Evolutionary conservation across 1,140 invertebrate species (phyloP), one percentile per base, ranked within the genome.

Genomic region (Andrena cerasifolii): DNA sequence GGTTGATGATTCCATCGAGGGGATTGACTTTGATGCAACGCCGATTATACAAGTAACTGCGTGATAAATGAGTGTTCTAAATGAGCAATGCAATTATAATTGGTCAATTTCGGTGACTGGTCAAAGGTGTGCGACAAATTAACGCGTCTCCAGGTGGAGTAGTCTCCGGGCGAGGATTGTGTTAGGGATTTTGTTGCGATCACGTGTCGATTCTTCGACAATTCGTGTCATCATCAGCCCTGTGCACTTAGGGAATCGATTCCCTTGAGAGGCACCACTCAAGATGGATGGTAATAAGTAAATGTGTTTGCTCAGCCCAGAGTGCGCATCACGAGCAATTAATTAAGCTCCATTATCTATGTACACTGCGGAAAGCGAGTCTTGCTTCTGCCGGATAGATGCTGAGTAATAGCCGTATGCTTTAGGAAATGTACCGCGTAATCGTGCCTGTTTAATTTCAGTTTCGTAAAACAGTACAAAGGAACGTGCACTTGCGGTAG

Each of bases 341-440:
- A 92, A 92, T 92, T 92, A 91, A 90, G 89, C 89, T 89, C 88
- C 90, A 92, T 91, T 92, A 92, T 91, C 90, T 89, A 87, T 88
- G 89, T 90, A 89, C 89, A 89, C 86, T 87, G 85, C 83, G 80
- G 76, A 47, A 85, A 80, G 78, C 82, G 81, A 58, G 79, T 78
- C 78, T 65, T 78, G 77, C 72, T 45, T 31, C 45, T 31, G 54
- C 56, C 51, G 79, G 83, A 73, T 85, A 89, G 85, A 85, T 88
- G 79, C 85, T 71, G 87, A 89, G 86, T 87, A 89, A 91, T 89
- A 90, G 80, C 63, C 83, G 58, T 65, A 61, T 63, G 54, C 68
- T 59, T 36, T 28, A 14, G 53, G 36, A 79, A 79, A 65, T 56
- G 67, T 47, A 62, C 56, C 61, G 53, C 51, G 56, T 63, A 65